Percentiles rank a stretch among this genome's conserved stretches.
Evolutionary conservation across 2,797 vertebrate species (phyloP).

Genomic region (Aphelocoma californica): DNA sequence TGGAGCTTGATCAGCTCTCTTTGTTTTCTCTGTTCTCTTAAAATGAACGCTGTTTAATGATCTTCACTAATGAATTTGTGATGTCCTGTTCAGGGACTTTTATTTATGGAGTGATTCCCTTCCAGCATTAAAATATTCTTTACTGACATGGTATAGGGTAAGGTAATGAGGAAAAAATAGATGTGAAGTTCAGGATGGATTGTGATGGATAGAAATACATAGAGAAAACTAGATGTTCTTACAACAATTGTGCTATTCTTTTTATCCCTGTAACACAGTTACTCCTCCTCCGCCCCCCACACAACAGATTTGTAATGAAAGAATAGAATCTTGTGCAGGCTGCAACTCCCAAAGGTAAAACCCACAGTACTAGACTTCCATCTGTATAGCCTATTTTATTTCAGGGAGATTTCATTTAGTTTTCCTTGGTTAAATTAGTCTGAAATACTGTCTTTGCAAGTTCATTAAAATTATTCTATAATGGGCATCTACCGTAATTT

Average conservation of each 20-base stretch:
- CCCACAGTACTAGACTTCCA: conserved; percentile 78
- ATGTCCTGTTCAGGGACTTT: conserved; percentile 18
- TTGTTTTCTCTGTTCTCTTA: conserved; percentile 45
- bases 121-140: not conserved
- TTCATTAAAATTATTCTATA: conserved; percentile 47
- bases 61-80: conserved; percentile 13
- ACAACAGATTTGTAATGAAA: conserved; percentile 81
- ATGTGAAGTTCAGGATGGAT: conserved; percentile 37
- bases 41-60: conserved; percentile 16
- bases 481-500: not conserved
- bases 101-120: not conserved
- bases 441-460: conserved; percentile 56
- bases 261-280: conserved; percentile 56
- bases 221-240: conserved; percentile 73
- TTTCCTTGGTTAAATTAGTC: conserved; percentile 69
- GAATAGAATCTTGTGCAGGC: conserved; percentile 77
- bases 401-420: conserved; percentile 63
- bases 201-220: conserved; percentile 56
- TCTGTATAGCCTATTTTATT: conserved; percentile 73
- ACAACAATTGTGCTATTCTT: conserved; percentile 71
- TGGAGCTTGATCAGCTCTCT: conserved; percentile 57
- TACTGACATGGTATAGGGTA: not conserved
- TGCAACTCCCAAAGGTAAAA: conserved; percentile 78
- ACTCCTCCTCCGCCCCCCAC: conserved; percentile 76
- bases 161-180: conserved; percentile 7